phyloP scores from a whole-genome alignment of 2,113 vertebrate species.

The Pygoscelis adeliae region DNA sequence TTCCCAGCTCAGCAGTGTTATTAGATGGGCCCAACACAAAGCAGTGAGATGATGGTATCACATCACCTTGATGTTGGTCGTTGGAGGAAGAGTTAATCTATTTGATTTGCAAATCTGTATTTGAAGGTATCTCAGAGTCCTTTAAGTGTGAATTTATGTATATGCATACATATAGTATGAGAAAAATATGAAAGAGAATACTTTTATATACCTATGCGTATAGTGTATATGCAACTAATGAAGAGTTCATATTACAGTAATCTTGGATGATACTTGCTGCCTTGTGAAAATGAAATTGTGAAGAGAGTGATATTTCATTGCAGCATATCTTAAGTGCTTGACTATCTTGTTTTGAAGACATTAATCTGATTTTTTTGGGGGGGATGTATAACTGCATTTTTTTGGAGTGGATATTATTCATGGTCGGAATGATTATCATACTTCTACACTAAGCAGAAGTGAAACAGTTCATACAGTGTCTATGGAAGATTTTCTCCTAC shows the following conservation, averaged over 20 bases:
- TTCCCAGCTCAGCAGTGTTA: neutral
- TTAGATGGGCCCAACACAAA: neutral
- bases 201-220: neutral
- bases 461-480: neutral
- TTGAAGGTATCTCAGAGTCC: neutral
- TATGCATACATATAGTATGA: neutral
- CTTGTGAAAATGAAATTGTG: neutral
- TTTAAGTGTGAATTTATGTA: neutral
- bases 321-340: neutral
- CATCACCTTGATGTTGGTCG: neutral
- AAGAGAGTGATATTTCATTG: neutral
- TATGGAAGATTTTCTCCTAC: neutral
- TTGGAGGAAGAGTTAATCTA: neutral
- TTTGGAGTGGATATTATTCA: neutral
- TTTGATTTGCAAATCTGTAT: neutral
- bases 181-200: neutral
- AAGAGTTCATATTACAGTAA: neutral
- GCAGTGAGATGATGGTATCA: neutral
- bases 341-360: neutral
- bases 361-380: neutral
- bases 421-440: rapidly evolving
- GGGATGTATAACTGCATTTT: neutral
- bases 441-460: neutral
- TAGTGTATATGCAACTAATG: neutral
- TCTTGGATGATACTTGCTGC: neutral